Conservation (phyloP, 2,888 invertebrate species). For the Agrotis clavis region DNA sequence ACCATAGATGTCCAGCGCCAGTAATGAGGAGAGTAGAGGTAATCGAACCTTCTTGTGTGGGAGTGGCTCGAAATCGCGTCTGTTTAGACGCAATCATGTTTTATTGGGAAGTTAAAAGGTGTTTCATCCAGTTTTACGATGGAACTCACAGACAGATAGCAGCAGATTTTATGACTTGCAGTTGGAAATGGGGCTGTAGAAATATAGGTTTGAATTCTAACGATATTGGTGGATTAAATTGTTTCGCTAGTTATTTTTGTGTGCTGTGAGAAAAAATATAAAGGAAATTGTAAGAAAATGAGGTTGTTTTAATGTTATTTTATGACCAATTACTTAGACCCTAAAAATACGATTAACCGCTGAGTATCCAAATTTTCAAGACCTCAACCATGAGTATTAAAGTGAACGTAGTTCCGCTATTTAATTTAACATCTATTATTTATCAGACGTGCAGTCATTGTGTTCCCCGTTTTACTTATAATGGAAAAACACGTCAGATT, state of each 20-base stretch:
- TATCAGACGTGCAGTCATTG: slow-evolving; percentile 29
- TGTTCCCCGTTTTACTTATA: slow-evolving; percentile 41
- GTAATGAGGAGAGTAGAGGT: slow-evolving; percentile 62
- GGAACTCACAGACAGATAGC: slow-evolving; percentile 37
- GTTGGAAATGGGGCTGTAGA: slow-evolving; percentile 22
- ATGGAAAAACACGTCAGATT: slow-evolving; percentile 19
- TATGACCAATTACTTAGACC: neutral
- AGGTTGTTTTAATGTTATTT: neutral
- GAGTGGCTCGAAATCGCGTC: slow-evolving; percentile 58
- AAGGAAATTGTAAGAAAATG: too few species aligned
- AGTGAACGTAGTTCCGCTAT: slow-evolving; percentile 19
- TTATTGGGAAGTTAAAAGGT: slow-evolving; percentile 60
- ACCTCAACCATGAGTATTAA: neutral
- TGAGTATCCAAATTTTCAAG: neutral
- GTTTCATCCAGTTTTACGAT: slow-evolving; percentile 58
- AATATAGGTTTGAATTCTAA: slow-evolving; percentile 32
- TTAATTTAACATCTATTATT: neutral
- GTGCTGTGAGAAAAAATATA: too few species aligned
- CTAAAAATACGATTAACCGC: neutral
- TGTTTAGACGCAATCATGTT: slow-evolving; percentile 62
- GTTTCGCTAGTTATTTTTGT: neutral
- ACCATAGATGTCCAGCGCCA: slow-evolving; percentile 44
- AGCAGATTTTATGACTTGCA: slow-evolving; percentile 44
- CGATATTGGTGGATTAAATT: slow-evolving; percentile 2
- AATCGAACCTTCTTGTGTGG: slow-evolving; percentile 64